Percentiles rank a stretch among this genome's conserved stretches.
These are phyloP conservation scores for Hypolimnas misippus DNA, from an alignment of 2,888 invertebrate genomes.

Conservation along the genomic window DNA sequence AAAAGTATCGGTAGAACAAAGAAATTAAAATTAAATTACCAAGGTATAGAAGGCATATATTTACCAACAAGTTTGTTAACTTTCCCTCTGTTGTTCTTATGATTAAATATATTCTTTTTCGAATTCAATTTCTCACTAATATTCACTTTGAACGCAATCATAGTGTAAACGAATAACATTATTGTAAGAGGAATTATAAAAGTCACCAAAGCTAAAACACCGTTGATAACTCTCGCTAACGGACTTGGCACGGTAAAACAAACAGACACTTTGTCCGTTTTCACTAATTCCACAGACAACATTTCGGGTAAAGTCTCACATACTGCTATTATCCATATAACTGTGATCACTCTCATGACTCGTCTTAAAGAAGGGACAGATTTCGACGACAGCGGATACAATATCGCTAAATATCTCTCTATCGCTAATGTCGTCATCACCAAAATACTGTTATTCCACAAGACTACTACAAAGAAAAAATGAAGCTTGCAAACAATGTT, in stretches of 20 bases:
- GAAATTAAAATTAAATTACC: too few relatives aligned
- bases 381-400: slow-evolving; percentile 57
- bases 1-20: too few relatives aligned
- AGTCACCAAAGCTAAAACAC: slow-evolving; percentile 55
- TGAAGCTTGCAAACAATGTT: slow-evolving; percentile 57
- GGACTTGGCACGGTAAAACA: slow-evolving; percentile 58
- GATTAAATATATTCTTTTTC: slow-evolving; percentile 57
- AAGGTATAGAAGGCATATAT: too few relatives aligned
- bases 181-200: slow-evolving; percentile 60
- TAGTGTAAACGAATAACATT: slow-evolving; percentile 61
- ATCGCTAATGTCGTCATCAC: slow-evolving; percentile 63
- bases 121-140: slow-evolving; percentile 49
- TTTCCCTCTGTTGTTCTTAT: slow-evolving; percentile 58
- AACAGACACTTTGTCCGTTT: slow-evolving; percentile 48
- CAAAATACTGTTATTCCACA: slow-evolving; percentile 64
- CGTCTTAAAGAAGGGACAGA: slow-evolving; percentile 54
- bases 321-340: slow-evolving; percentile 59
- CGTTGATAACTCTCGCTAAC: slow-evolving; percentile 55
- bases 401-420: slow-evolving; percentile 64
- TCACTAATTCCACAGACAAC: slow-evolving; percentile 55
- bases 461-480: slow-evolving; percentile 54
- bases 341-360: slow-evolving; percentile 56
- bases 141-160: slow-evolving; percentile 63
- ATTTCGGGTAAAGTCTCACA: slow-evolving; percentile 58
- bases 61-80: slow-evolving; percentile 66